These are phyloP conservation scores for Sceloporus undulatus DNA, from an alignment of 2,113 vertebrate species.

Conservation along the genomic window DNA sequence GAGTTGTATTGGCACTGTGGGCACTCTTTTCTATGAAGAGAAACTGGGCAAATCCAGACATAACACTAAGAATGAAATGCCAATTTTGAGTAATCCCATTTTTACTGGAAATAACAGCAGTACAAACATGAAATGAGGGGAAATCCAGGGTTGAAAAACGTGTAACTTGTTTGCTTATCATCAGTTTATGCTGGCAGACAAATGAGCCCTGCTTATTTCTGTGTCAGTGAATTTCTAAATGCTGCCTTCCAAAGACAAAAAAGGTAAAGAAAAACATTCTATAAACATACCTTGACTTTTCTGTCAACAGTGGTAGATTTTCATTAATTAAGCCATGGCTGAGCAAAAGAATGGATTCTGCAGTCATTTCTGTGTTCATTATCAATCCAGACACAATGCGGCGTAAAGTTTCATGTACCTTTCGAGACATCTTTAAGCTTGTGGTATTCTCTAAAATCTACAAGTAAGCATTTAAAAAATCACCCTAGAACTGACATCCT, in stretches of 20 bases:
- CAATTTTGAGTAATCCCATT: not conserved
- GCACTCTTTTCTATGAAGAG: not conserved
- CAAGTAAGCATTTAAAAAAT: slow-evolving; percentile 37
- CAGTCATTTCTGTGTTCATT: slow-evolving; percentile 84
- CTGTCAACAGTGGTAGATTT: slow-evolving; percentile 92
- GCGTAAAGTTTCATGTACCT: slow-evolving; percentile 88
- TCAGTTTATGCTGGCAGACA: too few species aligned
- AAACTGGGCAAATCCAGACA: too few species aligned
- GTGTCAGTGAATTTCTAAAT: not conserved
- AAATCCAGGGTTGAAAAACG: not conserved
- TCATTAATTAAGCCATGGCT: slow-evolving; percentile 93
- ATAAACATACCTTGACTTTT: slow-evolving; percentile 88
- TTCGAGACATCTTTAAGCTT: slow-evolving; percentile 89
- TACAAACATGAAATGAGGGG: too few species aligned
- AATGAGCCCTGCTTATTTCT: not conserved
- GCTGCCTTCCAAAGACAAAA: not conserved
- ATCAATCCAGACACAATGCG: slow-evolving; percentile 89
- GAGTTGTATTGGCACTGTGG: too few species aligned
- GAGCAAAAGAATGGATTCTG: slow-evolving; percentile 88
- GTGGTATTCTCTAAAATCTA: slow-evolving; percentile 90
- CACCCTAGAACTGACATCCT: not conserved
- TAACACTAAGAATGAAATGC: not conserved
- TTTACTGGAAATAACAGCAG: not conserved
- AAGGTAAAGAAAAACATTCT: not conserved
- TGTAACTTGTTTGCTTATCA: not conserved